Conservation (phyloP, 2,888 invertebrate genomes). For the Spilarctia lutea region DNA sequence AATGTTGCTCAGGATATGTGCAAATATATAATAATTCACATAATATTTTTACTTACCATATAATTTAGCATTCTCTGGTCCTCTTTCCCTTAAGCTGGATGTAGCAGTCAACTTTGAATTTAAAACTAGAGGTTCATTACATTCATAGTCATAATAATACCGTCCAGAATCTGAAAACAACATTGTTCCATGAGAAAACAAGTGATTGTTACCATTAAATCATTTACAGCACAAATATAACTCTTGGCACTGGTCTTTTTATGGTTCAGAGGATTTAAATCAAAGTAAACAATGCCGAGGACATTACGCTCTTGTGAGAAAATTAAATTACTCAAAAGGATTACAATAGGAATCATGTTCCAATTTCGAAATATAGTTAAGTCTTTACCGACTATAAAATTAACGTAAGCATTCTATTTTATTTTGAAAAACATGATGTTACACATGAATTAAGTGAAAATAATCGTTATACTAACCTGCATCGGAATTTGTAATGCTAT, state of each 20-base stretch:
- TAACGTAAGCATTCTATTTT: background rate
- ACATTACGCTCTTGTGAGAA: slow-evolving; percentile 12
- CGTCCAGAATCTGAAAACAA: slow-evolving; percentile 72
- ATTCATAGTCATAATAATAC: slow-evolving; percentile 88
- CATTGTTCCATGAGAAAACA: background rate
- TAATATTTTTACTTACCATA: slow-evolving; percentile 89
- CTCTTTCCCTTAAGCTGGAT: slow-evolving; percentile 92
- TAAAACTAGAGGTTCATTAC: slow-evolving; percentile 92
- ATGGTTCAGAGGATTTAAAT: slow-evolving; percentile 28
- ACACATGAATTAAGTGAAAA: slow-evolving; percentile 20
- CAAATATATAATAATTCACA: slow-evolving; percentile 10
- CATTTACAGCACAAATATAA: slow-evolving; percentile 18
- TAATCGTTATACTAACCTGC: slow-evolving; percentile 73
- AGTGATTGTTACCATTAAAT: slow-evolving; percentile 5
- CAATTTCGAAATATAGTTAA: background rate
- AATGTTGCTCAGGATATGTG: slow-evolving; percentile 17
- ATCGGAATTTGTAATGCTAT: slow-evolving; percentile 68
- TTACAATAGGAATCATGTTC: background rate
- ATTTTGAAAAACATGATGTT: background rate
- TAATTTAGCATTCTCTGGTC: slow-evolving; percentile 94
- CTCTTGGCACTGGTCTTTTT: slow-evolving; percentile 19
- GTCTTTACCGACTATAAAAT: background rate
- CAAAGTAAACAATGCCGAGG: slow-evolving; percentile 38
- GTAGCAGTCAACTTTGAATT: slow-evolving; percentile 92
- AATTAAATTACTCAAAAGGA: background rate